Conservation (phyloP, 2,888 invertebrate species). For the Stramonita haemastoma region DNA sequence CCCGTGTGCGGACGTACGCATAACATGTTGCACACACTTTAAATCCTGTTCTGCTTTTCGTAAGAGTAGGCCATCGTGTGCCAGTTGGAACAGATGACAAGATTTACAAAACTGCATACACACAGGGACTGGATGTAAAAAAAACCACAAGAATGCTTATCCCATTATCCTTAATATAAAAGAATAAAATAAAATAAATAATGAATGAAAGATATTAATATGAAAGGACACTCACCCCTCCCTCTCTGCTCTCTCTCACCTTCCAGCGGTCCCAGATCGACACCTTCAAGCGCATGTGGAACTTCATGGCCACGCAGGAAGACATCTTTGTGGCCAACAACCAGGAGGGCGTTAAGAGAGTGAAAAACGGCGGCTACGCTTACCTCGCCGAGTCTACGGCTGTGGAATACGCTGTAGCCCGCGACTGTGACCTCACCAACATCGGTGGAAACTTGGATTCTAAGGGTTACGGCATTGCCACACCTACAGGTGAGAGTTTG, state of each 20-base stretch:
- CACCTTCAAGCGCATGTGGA: slow-evolving; percentile 88
- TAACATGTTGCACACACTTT: too few species aligned
- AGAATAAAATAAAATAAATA: too few species aligned
- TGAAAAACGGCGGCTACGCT: slow-evolving; percentile 92
- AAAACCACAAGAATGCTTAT: too few species aligned
- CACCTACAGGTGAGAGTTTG: slow-evolving; percentile 86
- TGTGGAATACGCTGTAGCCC: slow-evolving; percentile 90
- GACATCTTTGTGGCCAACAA: slow-evolving; percentile 92
- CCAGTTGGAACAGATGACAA: too few species aligned
- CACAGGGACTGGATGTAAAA: too few species aligned
- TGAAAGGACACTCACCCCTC: not conserved
- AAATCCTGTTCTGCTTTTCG: too few species aligned
- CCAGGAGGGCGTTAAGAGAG: slow-evolving; percentile 92
- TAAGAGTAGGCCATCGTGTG: too few species aligned
- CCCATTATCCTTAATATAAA: too few species aligned
- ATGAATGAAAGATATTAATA: not conserved
- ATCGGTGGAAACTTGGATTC: slow-evolving; percentile 93
- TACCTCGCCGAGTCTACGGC: slow-evolving; percentile 99
- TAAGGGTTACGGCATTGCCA: slow-evolving; percentile 97
- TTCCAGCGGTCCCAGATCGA: slow-evolving; percentile 87
- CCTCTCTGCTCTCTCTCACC: not conserved
- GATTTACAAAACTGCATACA: too few species aligned
- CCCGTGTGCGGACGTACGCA: too few species aligned
- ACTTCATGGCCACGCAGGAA: slow-evolving; percentile 87
- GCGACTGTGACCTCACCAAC: slow-evolving; percentile 97